A percentile compares a stretch with the other conserved stretches of the same genome.
phyloP scores from a whole-genome alignment of 2,888 invertebrate genomes.

The Conistra vaccinii region DNA sequence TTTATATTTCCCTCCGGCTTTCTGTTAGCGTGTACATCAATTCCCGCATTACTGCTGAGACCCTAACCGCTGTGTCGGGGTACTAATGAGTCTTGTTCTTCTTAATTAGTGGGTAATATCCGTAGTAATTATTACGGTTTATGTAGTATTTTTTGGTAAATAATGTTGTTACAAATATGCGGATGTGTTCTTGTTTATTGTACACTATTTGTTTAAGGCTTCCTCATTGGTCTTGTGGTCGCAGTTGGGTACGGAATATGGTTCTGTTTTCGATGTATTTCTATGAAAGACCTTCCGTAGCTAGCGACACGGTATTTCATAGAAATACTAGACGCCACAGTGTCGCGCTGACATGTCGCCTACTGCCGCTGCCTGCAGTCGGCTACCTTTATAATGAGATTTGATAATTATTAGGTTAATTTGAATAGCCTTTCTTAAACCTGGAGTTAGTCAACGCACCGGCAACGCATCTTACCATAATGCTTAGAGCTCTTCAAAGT shows the following conservation, averaged over 20 bases:
- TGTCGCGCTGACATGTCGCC: too few relatives aligned
- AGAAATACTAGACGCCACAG: too few relatives aligned
- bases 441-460: too few relatives aligned
- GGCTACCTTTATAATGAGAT: too few relatives aligned
- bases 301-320: too few relatives aligned
- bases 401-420: too few relatives aligned
- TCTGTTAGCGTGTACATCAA: constrained; percentile 71
- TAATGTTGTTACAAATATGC: background rate
- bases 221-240: too few relatives aligned
- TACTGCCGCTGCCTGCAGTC: too few relatives aligned
- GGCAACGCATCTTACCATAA: background rate
- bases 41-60: constrained; percentile 67
- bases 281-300: too few relatives aligned
- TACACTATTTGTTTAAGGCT: background rate
- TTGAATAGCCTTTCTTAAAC: too few relatives aligned
- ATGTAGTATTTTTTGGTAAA: constrained; percentile 6
- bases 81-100: constrained; percentile 58
- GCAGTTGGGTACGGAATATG: too few relatives aligned
- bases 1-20: constrained; percentile 72
- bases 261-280: too few relatives aligned
- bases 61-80: constrained; percentile 44
- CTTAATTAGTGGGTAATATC: constrained; percentile 53
- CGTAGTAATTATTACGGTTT: constrained; percentile 14
- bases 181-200: background rate
- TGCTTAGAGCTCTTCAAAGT: background rate